Base-by-base conservation (phyloP, 2,797 vertebrate genomes). In the Leucoraja ocellata region DNA sequence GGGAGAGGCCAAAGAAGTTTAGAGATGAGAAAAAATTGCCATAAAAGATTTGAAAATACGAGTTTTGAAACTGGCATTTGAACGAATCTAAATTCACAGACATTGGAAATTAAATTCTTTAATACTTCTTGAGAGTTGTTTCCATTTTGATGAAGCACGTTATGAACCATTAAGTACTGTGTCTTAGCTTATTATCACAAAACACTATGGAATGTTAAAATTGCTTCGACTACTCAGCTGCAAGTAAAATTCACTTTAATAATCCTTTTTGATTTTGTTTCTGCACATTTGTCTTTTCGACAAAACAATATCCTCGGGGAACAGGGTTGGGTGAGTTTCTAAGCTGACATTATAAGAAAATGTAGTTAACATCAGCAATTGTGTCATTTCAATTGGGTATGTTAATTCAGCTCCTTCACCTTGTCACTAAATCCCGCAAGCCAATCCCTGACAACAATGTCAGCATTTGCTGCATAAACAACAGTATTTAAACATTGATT, bases 351-450 rank as follows among this genome's bases (percentile, higher is more conserved):
- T 65, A 32, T 68, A 68, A 65, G 84, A 88, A 88, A 88, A 68
- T 28, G 63, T 61, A 68, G 84, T 88, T 88, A 88, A 68, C 84
- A 88, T 88, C 84, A 88, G 84, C 84, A 88, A 68, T 88, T 88
- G 84, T 88, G 84, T 88, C 84, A 88, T 88, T 88, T 88, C 84
- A 88, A 88, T 88, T 88, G 84, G 36, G 14, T 21, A 88, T 88
- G 84, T 88, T 88, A 88, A 88, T 88, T 88, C 61, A 63, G 84
- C 84, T 65, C 61, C 61, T 88, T 88, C 63, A 88, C 18, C 32
- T 88, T 88, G 61, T 88, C 84, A 88, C 84, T 36, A 36, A 88
- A 7, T n/a, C 84, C 84, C 32, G 16, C 61, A 88, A 88, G 84
- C 61, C 84, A 68, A 32, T 68, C 68, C 7, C 61, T 88, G 61